Evolutionary conservation across 2,113 vertebrate genomes (phyloP), one percentile per base, ranked within the genome.

Genomic region (Vulpes ferrilata): DNA sequence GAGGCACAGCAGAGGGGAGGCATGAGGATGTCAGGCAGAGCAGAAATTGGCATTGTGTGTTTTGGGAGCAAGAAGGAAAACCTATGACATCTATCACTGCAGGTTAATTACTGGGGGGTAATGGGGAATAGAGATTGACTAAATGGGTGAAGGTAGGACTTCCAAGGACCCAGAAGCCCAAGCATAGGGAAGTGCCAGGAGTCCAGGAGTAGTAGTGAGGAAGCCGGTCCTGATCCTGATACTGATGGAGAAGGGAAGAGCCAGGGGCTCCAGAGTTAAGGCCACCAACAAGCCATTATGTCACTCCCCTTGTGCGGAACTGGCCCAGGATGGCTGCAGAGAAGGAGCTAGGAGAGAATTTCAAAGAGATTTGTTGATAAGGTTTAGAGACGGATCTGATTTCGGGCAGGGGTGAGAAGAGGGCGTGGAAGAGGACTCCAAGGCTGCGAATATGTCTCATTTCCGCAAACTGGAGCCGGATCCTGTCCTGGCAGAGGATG

Each of bases 121-220:
- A 51, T 27, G 15, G n/a, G 32, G 84, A 59, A 53, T 80, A 1
- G 64, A 76, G 19, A 35, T 53, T 71, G 65, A 88, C 73, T 25
- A 20, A 69, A 32, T 3, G 35, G 27, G 3, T 2, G 7, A 16
- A 73, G 11, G 11, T 38, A 55, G 20, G 17, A 16, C 67, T 65
- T 83, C 23, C 6, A 2, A 22, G 22, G 30, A 22, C 30, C 73
- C 38, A 65, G 83, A 69, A 59, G 69, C 22, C 74, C 38, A 7
- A 0, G 10, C 9, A 2, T 0, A 2, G 30, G 60, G 5, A 19
- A 10, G 57, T 7, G 1, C 12, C 6, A n/a, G 17, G 35, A 32
- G 30, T 27, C 25, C 22, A 27, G 32, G 1, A 25, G n/a, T 6
- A 0, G 2, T 3, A 1, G 4, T 11, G 17, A 62, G 25, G 60